These are phyloP conservation scores for Pseudococcus jackbeardsleyi DNA, from an alignment of 2,888 invertebrate genomes.

Conservation along the genomic window DNA sequence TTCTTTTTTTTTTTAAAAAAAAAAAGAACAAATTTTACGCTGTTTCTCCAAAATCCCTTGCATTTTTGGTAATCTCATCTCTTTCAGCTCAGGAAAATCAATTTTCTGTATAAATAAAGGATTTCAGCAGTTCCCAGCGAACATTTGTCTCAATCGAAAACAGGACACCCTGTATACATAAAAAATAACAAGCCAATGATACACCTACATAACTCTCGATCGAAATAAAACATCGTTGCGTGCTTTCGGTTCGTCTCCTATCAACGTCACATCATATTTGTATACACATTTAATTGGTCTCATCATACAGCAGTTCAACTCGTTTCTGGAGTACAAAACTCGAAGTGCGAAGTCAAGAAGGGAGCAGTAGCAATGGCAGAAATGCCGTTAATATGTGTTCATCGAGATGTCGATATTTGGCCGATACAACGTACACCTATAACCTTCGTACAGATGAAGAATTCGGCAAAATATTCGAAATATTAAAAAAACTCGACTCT, in stretches of 20 bases:
- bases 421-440: not conserved
- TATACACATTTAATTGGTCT: not conserved
- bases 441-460: not conserved
- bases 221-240: not conserved
- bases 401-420: not conserved
- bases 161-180: too few relatives aligned
- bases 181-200: not conserved
- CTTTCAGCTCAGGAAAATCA: too few relatives aligned
- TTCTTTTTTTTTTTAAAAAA: too few relatives aligned
- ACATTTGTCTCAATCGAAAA: too few relatives aligned
- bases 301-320: not conserved
- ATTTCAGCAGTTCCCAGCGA: too few relatives aligned
- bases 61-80: too few relatives aligned
- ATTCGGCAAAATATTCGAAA: constrained; percentile 7
- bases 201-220: not conserved
- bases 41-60: too few relatives aligned
- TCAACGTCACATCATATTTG: not conserved
- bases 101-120: too few relatives aligned
- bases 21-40: too few relatives aligned
- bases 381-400: not conserved
- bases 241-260: not conserved
- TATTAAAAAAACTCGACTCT: not conserved
- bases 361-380: not conserved
- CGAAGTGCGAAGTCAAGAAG: too few relatives aligned
- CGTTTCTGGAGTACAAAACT: not conserved